A percentile compares a stretch with the other conserved stretches of the same genome.
phyloP scores from a whole-genome alignment of 2,113 vertebrate species.

The Xiphias gladius region DNA sequence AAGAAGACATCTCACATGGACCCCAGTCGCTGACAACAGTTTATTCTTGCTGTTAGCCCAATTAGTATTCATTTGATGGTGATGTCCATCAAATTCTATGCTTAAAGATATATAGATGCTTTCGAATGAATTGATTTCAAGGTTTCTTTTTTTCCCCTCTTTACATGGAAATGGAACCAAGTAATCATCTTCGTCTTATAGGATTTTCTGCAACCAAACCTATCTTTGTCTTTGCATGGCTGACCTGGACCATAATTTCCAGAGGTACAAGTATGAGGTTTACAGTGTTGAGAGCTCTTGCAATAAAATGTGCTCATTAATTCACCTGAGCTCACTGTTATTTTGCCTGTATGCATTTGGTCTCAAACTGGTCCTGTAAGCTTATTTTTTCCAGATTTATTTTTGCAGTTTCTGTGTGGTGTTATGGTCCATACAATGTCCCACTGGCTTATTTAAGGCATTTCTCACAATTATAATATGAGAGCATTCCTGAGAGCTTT shows the following conservation, averaged over 20 bases:
- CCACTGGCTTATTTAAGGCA: constrained; percentile 15
- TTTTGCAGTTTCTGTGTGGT: constrained; percentile 26
- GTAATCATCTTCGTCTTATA: background rate
- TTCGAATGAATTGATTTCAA: background rate
- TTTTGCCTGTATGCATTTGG: constrained; percentile 5
- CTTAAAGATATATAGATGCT: constrained; percentile 12
- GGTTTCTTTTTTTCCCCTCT: background rate
- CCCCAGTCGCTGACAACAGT: constrained; percentile 27
- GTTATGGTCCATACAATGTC: constrained; percentile 20
- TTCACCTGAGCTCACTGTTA: constrained; percentile 16
- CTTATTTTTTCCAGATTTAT: background rate
- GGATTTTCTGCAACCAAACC: constrained; percentile 3
- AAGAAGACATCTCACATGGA: constrained; percentile 10
- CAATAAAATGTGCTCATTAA: constrained; percentile 25
- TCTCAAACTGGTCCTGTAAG: background rate
- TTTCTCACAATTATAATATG: constrained; percentile 25
- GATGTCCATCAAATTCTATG: background rate
- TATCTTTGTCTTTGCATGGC: constrained; percentile 32
- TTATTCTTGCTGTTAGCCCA: background rate
- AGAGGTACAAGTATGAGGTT: constrained; percentile 26
- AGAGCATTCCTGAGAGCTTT: constrained; percentile 50
- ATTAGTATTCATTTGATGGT: background rate
- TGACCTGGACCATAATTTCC: constrained; percentile 29
- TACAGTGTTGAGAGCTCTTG: constrained; percentile 35
- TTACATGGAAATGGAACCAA: background rate